These are phyloP conservation scores for Nymphalis c-album DNA, from an alignment of 2,888 invertebrate genomes.

Conservation along the genomic window DNA sequence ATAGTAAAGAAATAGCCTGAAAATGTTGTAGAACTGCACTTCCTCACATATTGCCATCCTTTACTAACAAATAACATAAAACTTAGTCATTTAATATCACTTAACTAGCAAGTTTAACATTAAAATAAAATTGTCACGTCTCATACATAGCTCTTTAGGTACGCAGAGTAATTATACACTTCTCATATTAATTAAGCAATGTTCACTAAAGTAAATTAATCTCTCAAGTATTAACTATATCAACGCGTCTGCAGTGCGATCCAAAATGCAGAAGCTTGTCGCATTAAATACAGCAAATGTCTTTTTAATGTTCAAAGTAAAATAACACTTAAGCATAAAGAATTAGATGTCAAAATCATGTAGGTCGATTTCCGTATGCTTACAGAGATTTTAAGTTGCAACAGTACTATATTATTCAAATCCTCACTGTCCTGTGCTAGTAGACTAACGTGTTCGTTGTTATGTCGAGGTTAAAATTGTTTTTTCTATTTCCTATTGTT, in stretches of 20 bases:
- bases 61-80: no score
- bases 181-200: constrained; percentile 15
- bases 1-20: no score
- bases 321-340: background rate
- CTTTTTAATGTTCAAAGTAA: background rate
- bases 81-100: no score
- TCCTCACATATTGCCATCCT: no score
- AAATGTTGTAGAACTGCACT: no score
- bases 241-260: constrained; percentile 16
- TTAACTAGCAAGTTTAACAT: background rate
- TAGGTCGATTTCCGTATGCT: background rate
- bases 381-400: constrained; percentile 17
- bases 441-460: constrained; percentile 5
- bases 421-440: background rate
- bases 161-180: background rate
- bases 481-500: background rate
- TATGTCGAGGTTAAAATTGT: background rate
- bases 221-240: constrained; percentile 9
- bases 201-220: constrained; percentile 13
- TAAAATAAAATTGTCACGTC: background rate
- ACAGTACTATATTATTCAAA: constrained; percentile 24
- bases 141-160: background rate
- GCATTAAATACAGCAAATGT: constrained; percentile 12
- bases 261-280: constrained; percentile 20
- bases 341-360: background rate